phyloP scores from a whole-genome alignment of 2,113 vertebrate species.

The Zosterops pallidus region DNA sequence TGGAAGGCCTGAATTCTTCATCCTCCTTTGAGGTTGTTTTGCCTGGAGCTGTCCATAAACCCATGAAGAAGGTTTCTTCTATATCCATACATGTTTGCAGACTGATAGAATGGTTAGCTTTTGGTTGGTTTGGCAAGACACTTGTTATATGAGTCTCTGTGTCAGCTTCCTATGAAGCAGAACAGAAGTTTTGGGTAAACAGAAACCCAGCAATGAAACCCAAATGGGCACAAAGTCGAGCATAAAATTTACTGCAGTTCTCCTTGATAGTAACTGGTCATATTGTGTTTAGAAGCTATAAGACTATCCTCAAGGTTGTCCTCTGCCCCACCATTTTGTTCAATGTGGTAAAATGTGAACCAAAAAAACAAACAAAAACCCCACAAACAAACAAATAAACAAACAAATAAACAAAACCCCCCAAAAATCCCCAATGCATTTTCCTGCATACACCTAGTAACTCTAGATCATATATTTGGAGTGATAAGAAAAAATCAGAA shows the following conservation, averaged over 20 bases:
- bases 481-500: not conserved
- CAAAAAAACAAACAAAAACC: not conserved
- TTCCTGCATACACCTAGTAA: not conserved
- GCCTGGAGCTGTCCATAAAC: not conserved
- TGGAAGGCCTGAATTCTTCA: not conserved
- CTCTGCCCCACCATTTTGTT: not conserved
- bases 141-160: not conserved
- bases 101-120: not conserved
- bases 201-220: not conserved
- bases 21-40: not conserved
- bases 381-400: not conserved
- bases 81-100: rapidly evolving
- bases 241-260: not conserved
- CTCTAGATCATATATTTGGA: not conserved
- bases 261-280: not conserved
- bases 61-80: not conserved
- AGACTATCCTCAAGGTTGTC: not conserved
- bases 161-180: not conserved
- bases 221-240: not conserved
- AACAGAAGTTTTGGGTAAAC: not conserved
- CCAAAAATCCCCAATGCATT: not conserved
- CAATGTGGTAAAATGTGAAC: not conserved
- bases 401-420: too few species aligned
- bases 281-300: not conserved
- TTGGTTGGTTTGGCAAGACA: not conserved